Percentiles rank a stretch among this genome's conserved stretches.
Evolutionary conservation across 53 echinoderm and acorn worm species (phyloP).

Genomic region (Paracentrotus lividus): DNA sequence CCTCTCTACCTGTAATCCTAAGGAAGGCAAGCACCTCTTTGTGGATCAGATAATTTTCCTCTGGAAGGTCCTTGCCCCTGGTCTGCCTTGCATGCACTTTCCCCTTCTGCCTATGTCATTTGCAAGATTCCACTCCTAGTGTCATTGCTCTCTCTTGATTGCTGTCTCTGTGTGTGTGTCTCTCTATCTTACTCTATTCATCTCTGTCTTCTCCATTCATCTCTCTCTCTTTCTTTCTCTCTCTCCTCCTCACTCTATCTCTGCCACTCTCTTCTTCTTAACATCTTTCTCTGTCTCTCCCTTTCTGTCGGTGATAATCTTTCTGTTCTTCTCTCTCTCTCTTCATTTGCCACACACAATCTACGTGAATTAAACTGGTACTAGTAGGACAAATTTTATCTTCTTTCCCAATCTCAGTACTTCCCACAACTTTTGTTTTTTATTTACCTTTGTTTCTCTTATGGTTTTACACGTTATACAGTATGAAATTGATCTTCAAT

Average conservation of each 20-base stretch:
- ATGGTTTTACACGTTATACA: too few relatives aligned
- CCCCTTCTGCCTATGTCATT: constrained; percentile 48
- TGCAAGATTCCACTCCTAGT: constrained; percentile 34
- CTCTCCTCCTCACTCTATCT: not conserved
- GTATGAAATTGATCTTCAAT: too few relatives aligned
- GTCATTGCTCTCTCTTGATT: constrained; percentile 37
- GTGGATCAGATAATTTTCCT: constrained; percentile 8
- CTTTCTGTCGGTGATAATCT: not conserved
- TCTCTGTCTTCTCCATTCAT: not conserved
- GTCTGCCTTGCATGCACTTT: constrained; percentile 44
- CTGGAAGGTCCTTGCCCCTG: constrained; percentile 26
- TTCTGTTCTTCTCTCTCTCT: not conserved
- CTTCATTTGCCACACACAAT: not conserved
- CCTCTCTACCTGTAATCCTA: not conserved
- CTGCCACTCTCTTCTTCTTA: not conserved
- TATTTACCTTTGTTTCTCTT: too few relatives aligned
- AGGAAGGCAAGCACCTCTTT: constrained; percentile 55
- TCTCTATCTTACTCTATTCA: not conserved
- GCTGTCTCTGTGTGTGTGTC: not conserved
- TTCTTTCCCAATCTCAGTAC: too few relatives aligned
- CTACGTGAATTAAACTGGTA: too few relatives aligned
- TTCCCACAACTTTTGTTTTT: not conserved
- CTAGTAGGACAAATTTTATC: too few relatives aligned
- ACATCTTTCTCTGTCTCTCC: not conserved
- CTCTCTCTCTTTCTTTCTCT: too few relatives aligned